These are phyloP conservation scores for Nudaria mundana DNA, from an alignment of 2,888 invertebrate genomes.

Conservation along the genomic window DNA sequence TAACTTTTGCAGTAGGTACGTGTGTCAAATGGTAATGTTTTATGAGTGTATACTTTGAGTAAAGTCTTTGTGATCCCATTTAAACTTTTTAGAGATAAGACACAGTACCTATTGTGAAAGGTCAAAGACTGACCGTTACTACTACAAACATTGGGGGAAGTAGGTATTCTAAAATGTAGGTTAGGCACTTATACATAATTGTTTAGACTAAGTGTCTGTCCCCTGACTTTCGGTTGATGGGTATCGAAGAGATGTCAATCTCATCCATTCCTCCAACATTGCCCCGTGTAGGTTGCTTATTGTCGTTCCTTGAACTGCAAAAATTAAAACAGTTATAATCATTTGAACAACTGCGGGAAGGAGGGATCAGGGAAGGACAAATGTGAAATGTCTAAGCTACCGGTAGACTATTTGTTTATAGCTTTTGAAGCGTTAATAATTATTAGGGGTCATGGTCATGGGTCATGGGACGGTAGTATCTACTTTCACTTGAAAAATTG, in stretches of 20 bases:
- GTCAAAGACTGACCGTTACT: conserved; percentile 21
- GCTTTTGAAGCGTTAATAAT: too few species aligned
- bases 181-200: conserved; percentile 10
- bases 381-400: too few species aligned
- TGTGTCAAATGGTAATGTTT: conserved; percentile 10
- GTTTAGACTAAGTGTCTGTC: conserved; percentile 32
- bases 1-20: not conserved
- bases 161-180: conserved; percentile 6
- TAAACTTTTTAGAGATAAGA: conserved; percentile 26
- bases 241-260: conserved; percentile 69
- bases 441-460: too few species aligned
- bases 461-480: too few species aligned
- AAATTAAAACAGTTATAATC: conserved; percentile 10
- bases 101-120: conserved; percentile 13
- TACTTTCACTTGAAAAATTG: too few species aligned
- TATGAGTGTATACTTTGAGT: conserved; percentile 8
- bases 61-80: conserved; percentile 19
- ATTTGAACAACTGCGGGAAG: not conserved
- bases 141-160: conserved; percentile 15
- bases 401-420: too few species aligned
- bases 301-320: conserved; percentile 48
- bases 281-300: conserved; percentile 64
- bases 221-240: conserved; percentile 63
- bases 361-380: too few species aligned
- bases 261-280: conserved; percentile 75